These are phyloP conservation scores for Drosophila erecta DNA, from an alignment of 1,140 invertebrate genomes.

Conservation along the genomic window DNA sequence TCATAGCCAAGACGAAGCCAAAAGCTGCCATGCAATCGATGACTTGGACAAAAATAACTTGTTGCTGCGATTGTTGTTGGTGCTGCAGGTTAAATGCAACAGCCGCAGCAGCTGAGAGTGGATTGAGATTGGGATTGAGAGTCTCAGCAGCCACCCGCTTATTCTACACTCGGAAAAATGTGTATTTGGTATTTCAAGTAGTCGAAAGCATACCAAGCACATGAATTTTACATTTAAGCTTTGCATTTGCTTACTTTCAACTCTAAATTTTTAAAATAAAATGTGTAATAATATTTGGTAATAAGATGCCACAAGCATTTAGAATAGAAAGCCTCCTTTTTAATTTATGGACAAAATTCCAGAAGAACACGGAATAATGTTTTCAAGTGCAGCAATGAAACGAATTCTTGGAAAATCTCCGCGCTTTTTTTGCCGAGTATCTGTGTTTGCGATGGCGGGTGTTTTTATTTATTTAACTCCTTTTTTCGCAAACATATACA, in stretches of 20 bases:
- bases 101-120: conserved; percentile 35
- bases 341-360: not conserved
- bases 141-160: conserved; percentile 46
- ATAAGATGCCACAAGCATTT: not conserved
- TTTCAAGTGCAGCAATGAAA: conserved; percentile 6
- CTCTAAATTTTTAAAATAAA: no score
- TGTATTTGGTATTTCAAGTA: no score
- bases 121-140: conserved; percentile 39
- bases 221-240: not conserved
- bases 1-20: conserved; percentile 21
- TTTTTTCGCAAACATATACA: conserved; percentile 10
- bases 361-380: not conserved
- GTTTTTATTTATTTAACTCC: conserved; percentile 4
- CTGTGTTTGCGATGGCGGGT: conserved; percentile 16
- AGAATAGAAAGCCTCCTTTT: no score
- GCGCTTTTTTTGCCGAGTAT: not conserved
- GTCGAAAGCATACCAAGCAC: not conserved
- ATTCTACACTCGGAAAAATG: conserved; percentile 5
- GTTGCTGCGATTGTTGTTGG: conserved; percentile 30
- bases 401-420: conserved; percentile 76
- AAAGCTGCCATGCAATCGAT: conserved; percentile 60
- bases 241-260: no score
- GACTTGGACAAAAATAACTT: conserved; percentile 54
- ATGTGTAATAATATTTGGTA: no score
- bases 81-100: conserved; percentile 27